Conservation (phyloP, 2,113 vertebrate species). For the Scolopax mira region DNA sequence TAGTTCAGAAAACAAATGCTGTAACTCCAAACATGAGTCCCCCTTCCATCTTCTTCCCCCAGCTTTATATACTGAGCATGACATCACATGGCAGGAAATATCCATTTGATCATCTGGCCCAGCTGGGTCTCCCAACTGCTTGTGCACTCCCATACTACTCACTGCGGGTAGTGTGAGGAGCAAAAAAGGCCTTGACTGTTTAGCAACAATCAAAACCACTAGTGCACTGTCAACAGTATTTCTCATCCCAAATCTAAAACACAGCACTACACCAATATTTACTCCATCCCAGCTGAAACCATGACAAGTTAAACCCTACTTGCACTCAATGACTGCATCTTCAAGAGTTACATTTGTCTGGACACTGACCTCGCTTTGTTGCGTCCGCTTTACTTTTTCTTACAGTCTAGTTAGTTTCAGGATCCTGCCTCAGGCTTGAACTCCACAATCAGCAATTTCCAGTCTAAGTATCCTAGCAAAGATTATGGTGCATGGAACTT, state of each 20-base stretch:
- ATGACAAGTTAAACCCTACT: not conserved
- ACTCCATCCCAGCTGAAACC: not conserved
- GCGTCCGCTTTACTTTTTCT: not conserved
- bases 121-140: not conserved
- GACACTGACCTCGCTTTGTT: not conserved
- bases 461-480: not conserved
- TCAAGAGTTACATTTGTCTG: not conserved
- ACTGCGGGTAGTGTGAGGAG: not conserved
- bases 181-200: not conserved
- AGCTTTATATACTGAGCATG: not conserved
- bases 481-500: not conserved
- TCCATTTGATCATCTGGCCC: not conserved
- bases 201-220: not conserved
- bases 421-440: not conserved
- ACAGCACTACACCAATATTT: not conserved
- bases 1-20: not conserved
- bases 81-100: not conserved
- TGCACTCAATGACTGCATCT: not conserved
- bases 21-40: not conserved
- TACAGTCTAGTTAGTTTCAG: not conserved
- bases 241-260: not conserved
- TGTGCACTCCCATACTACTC: not conserved
- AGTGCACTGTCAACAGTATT: not conserved
- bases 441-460: not conserved
- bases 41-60: not conserved